phyloP scores from a whole-genome alignment of 1,140 invertebrate species.

The Limonius californicus region DNA sequence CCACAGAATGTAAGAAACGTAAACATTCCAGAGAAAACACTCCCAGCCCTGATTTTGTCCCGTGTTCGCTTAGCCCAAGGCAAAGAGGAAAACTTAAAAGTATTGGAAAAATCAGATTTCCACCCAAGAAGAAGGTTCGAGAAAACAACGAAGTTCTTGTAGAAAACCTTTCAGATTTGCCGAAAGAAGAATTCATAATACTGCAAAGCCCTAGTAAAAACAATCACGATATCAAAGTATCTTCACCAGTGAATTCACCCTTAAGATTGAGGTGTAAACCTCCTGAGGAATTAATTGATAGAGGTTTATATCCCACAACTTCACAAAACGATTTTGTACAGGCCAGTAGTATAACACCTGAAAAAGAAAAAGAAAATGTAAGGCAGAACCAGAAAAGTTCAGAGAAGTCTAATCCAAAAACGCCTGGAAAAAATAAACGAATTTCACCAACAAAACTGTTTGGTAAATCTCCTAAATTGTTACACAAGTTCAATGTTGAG shows the following conservation, averaged over 20 bases:
- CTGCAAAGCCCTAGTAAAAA: background rate
- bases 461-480: conserved; percentile 35
- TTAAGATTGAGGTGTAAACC: background rate
- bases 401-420: conserved; percentile 2
- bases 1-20: background rate
- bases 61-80: background rate
- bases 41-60: background rate
- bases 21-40: background rate
- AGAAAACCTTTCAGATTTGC: background rate
- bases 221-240: conserved; percentile 1
- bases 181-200: background rate
- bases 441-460: conserved; percentile 35
- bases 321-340: too few relatives aligned
- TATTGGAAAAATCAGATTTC: too few relatives aligned
- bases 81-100: background rate
- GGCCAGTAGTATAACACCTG: conserved; percentile 6
- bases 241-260: background rate
- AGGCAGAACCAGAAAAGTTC: background rate
- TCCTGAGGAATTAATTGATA: background rate
- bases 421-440: conserved; percentile 20
- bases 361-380: background rate
- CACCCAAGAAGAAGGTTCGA: background rate
- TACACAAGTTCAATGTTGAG: conserved; percentile 40
- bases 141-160: background rate
- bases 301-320: too few relatives aligned